phyloP scores from a whole-genome alignment of 2,888 invertebrate genomes.

The Watsonalla binaria region DNA sequence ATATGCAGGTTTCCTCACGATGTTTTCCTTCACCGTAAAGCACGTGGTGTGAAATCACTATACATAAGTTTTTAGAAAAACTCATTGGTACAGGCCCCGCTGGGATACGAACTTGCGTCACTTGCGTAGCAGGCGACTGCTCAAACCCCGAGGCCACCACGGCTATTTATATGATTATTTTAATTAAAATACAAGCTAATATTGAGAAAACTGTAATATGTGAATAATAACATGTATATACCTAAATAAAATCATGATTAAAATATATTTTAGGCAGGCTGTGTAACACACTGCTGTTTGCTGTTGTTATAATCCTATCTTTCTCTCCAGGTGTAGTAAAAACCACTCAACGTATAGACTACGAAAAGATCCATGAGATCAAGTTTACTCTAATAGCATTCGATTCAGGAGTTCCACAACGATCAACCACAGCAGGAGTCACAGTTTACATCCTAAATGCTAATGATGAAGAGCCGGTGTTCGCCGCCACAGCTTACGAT shows the following conservation, averaged over 20 bases:
- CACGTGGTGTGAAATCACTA: too few species aligned
- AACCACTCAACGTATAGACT: slow-evolving; percentile 88
- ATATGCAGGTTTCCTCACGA: too few species aligned
- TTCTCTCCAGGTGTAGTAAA: slow-evolving; percentile 82
- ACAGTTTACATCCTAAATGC: slow-evolving; percentile 88
- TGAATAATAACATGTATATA: slow-evolving; percentile 79
- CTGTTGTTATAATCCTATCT: slow-evolving; percentile 49
- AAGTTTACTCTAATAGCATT: slow-evolving; percentile 90
- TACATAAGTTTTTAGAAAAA: too few species aligned
- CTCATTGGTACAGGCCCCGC: too few species aligned
- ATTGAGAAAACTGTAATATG: slow-evolving; percentile 80
- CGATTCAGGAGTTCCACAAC: slow-evolving; percentile 92
- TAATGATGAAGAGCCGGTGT: slow-evolving; percentile 92
- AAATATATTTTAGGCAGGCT: slow-evolving; percentile 80
- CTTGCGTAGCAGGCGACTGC: too few species aligned
- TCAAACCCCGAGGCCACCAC: too few species aligned
- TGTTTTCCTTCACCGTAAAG: too few species aligned
- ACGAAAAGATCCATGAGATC: slow-evolving; percentile 85
- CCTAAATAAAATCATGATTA: slow-evolving; percentile 80
- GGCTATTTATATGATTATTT: slow-evolving; percentile 41
- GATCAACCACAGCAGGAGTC: slow-evolving; percentile 87
- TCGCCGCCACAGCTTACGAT: slow-evolving; percentile 82
- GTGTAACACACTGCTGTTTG: slow-evolving; percentile 73
- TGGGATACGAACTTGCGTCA: too few species aligned
- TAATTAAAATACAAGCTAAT: slow-evolving; percentile 81